Evolutionary conservation across 2,888 invertebrate genomes (phyloP), one percentile per base, ranked within the genome.

Genomic region (Lymantria dispar): DNA sequence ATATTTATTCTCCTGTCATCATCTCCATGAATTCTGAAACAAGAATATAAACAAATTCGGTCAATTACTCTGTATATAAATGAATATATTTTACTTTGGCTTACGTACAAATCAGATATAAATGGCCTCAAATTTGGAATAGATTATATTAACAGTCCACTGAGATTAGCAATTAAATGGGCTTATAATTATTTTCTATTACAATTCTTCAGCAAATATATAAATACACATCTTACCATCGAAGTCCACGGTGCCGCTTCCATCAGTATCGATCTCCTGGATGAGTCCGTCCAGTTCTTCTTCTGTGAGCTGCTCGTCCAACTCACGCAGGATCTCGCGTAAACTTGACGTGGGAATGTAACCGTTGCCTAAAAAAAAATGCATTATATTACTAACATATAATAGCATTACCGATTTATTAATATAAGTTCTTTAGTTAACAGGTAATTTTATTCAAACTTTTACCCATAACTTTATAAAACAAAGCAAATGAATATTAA

Each of bases 241-340:
- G 87, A 99, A 99, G 92, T 99, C 99, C 74, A 99, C 99, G 62
- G 99, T 99, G 75, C 99, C 99, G 74, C 98, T 98, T 77, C 98
- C 98, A 87, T 99, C 99, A 43, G 98, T 97, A 89, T 99, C 99
- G 75, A 99, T 98, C 92, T 99, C 99, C 81, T 97, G 96, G 85
- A 99, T 99, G 95, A 99, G 98, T 87, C 96, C 96, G 77, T 99
- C 98, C 79, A 99, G 94, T 86, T 98, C 98, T 59, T 96, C 95
- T 65, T 98, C 96, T 48, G 98, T 98, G 62, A 99, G 93, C 86
- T 98, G 98, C 83, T 99, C 99, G 76, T 99, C 99, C 73, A 99
- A 92, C 88, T 98, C 98, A 63, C 97, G 95, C 51, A 99, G 94
- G 84, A 99, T 99, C 93, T 99, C 99, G 76, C 97, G 95, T 69